Evolutionary conservation across 2,797 vertebrate species (phyloP).

Genomic region (Parambassis ranga): DNA sequence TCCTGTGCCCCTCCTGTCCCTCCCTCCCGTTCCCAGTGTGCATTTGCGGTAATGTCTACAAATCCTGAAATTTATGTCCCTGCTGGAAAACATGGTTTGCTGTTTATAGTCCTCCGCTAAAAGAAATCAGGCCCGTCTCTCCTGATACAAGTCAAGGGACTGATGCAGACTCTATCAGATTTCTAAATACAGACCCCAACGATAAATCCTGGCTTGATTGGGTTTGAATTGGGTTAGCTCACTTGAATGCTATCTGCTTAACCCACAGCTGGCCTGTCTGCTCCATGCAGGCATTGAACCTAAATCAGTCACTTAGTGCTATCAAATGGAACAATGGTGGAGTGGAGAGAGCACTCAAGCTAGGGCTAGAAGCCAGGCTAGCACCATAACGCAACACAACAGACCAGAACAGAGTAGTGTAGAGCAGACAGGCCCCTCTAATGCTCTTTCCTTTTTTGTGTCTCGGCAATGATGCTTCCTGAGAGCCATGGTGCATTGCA

Average conservation of each 20-base stretch:
- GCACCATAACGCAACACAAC: conserved; percentile 70
- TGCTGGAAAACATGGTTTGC: conserved; percentile 84
- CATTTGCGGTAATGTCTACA: conserved; percentile 84
- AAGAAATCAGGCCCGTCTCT: conserved; percentile 80
- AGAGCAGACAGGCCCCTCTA: conserved; percentile 63
- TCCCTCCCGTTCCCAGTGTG: conserved; percentile 63
- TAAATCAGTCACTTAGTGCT: conserved; percentile 87
- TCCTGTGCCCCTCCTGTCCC: conserved; percentile 72
- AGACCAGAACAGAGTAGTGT: conserved; percentile 69
- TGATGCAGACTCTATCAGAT: conserved; percentile 86
- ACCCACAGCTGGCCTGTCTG: conserved; percentile 86
- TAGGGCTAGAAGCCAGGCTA: conserved; percentile 74
- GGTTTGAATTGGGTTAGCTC: conserved; percentile 86
- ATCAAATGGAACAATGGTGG: conserved; percentile 80
- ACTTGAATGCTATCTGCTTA: conserved; percentile 88
- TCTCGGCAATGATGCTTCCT: conserved; percentile 68
- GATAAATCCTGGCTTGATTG: conserved; percentile 86
- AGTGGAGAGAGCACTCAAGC: conserved; percentile 77
- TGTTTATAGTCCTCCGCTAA: conserved; percentile 78
- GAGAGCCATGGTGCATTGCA: conserved; percentile 75
- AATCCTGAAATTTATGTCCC: conserved; percentile 83
- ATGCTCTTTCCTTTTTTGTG: conserved; percentile 68
- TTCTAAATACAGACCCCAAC: conserved; percentile 84
- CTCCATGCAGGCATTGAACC: conserved; percentile 84
- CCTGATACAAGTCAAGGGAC: conserved; percentile 84